Evolutionary conservation across 2,888 invertebrate species (phyloP), one percentile per base, ranked within the genome.

Genomic region (Protonemura montana): DNA sequence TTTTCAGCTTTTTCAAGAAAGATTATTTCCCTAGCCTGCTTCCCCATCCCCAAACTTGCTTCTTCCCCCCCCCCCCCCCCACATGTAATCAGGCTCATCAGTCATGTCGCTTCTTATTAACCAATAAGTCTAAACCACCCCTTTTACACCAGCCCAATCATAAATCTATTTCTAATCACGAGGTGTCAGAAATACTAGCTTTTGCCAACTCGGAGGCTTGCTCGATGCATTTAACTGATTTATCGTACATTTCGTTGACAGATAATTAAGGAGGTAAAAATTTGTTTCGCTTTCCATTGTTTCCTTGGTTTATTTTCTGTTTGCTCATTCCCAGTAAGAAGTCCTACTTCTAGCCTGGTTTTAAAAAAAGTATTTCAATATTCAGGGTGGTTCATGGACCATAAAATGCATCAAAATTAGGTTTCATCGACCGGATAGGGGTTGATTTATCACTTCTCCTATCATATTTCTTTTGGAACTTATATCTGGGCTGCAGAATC

Each of bases 71-170:
- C 59, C 7, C 2, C 13, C 59, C 59, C 1, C 59, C 59, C 59
- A 59, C 2, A 59, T 2, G 13, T 59, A 59, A 28, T 78, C 28
- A 28, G 28, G 78, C 10, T 26, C 78, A 78, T 78, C 78, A 78
- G 27, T 78, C 78, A 78, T 26, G 78, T 78, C 78, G 26, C 27
- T 28, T 78, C 78, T 26, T 78, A 25, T 78, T 78, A 78, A 78
- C 78, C 25, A 78, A 78, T 78, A 78, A 78, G 78, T 28, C 28
- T 76, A 26, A 78, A 78, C 26, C 78, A 78, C 78, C 78, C 78
- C n/a, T 78, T 26, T 78, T 78, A 26, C 28, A 26, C 26, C 78
- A 78, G 26, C 5, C 27, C 2, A 78, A 28, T 78, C 28, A 27
- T 27, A 26, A 27, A 78, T 27, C 28, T 78, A 78, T 78, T 78